phyloP scores from a whole-genome alignment of 1,140 invertebrate genomes.

The Medauroidea extradentata region DNA sequence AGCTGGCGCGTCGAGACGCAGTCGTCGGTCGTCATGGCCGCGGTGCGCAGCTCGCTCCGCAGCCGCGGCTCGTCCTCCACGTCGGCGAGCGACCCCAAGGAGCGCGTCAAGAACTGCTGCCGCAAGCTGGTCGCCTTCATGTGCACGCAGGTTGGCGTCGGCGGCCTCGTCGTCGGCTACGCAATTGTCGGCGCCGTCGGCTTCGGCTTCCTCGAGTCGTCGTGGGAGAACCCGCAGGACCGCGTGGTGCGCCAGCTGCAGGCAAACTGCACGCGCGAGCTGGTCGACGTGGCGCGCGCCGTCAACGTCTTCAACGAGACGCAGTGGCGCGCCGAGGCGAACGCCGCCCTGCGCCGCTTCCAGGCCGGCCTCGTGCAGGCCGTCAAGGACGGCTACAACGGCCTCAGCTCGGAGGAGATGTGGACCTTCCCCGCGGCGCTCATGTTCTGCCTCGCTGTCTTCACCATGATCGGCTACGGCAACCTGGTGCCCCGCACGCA shows the following conservation, averaged over 20 bases:
- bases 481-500: constrained; percentile 87
- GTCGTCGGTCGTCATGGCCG: not conserved
- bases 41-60: constrained; percentile 48
- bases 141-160: constrained; percentile 93
- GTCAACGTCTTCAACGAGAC: constrained; percentile 73
- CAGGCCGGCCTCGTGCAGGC: constrained; percentile 63
- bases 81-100: constrained; percentile 58
- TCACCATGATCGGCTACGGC: constrained; percentile 94
- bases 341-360: constrained; percentile 62
- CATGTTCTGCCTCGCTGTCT: constrained; percentile 83
- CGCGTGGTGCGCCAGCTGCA: constrained; percentile 46
- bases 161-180: constrained; percentile 90
- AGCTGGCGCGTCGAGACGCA: not conserved
- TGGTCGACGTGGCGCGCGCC: constrained; percentile 70
- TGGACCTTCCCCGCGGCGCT: constrained; percentile 82
- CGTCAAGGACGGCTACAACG: constrained; percentile 72
- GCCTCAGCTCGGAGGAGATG: constrained; percentile 60
- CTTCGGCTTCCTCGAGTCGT: constrained; percentile 81
- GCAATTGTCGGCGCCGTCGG: constrained; percentile 91
- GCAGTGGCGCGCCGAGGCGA: constrained; percentile 62
- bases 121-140: constrained; percentile 82
- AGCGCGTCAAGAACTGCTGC: constrained; percentile 75
- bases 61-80: constrained; percentile 63
- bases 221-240: constrained; percentile 55
- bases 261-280: constrained; percentile 50